Base-by-base conservation (phyloP, 2,888 invertebrate genomes). In the Clanis bilineata region DNA sequence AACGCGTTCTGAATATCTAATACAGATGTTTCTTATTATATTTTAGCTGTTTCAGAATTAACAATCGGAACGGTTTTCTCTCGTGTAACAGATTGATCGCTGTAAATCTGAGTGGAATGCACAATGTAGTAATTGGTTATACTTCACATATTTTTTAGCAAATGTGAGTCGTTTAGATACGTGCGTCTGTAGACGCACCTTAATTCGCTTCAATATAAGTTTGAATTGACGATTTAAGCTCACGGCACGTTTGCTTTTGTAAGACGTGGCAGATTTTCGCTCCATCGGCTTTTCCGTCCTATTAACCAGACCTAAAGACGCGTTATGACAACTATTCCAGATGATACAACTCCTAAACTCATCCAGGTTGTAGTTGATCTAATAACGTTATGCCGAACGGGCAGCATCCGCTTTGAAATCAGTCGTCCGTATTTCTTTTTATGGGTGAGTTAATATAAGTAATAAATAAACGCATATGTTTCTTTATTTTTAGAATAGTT, bases 211-310 rank as follows among this genome's bases (percentile, higher is more conserved):
- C 28, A 15, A 47, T 47, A 47, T 28, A 28, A 15, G 18, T 15
- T 51, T 4, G 18, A 28, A 51, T 51, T 15, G 4, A 18, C 18
- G 51, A 32, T 51, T 32, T 28, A 44, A 51, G 28, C 18, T 38
- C 45, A 38, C 45, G 57, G 57, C 43, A 44, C 51, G 23, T 38
- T 25, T 28, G 15, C 43, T 15, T 58, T 51, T 58, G 47, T 51
- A 25, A 47, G 38, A 21, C 6, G 5, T 45, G 22, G 38, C 18
- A 59, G 25, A 72, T 63, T n/a, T 75, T 63, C 76, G 86, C 86
- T 73, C 82, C 79, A 79, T 66, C 73, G 79, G 64, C 64, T 77
- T 83, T 82, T 83, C 80, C 85, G 84, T 79, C 78, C 85, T 80
- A 86, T 80, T 84, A 84, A 83, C 75, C 82, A 79, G 72, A 73